These are phyloP conservation scores for Eugnorisma glareosa DNA, from an alignment of 2,888 invertebrate species.

Conservation along the genomic window DNA sequence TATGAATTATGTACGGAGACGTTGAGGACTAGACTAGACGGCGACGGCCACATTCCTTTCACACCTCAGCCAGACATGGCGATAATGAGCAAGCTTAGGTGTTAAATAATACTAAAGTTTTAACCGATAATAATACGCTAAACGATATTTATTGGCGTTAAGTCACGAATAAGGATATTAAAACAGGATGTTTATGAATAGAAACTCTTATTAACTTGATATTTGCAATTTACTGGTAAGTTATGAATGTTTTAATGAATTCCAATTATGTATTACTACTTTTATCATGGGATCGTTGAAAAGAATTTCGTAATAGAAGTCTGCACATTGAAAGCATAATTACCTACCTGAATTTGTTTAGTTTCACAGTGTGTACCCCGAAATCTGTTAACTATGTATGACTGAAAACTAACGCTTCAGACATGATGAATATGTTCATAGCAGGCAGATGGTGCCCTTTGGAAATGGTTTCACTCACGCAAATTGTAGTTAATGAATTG, in stretches of 20 bases:
- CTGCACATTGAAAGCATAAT: not conserved
- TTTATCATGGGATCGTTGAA: not conserved
- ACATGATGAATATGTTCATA: not conserved
- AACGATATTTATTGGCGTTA: conserved; percentile 54
- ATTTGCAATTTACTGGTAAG: conserved; percentile 25
- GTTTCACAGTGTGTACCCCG: not conserved
- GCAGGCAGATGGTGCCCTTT: not conserved
- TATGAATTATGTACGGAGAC: conserved; percentile 54
- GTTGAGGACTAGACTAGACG: conserved; percentile 45
- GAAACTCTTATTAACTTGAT: conserved; percentile 9
- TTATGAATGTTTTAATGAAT: conserved; percentile 20
- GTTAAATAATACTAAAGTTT: conserved; percentile 54
- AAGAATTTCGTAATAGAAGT: not conserved
- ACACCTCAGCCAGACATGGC: conserved; percentile 49
- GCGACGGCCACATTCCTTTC: conserved; percentile 60
- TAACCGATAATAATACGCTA: conserved; percentile 50
- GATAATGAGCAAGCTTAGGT: conserved; percentile 54
- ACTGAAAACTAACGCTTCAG: not conserved
- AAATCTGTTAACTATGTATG: not conserved
- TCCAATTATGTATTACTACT: not conserved
- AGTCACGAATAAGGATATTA: conserved; percentile 49
- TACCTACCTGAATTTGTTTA: not conserved
- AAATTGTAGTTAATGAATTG: not conserved
- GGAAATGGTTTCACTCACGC: not conserved
- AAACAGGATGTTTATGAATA: conserved; percentile 46